Conservation (phyloP, 2,113 vertebrate species). For the Tympanuchus pallidicinctus region DNA sequence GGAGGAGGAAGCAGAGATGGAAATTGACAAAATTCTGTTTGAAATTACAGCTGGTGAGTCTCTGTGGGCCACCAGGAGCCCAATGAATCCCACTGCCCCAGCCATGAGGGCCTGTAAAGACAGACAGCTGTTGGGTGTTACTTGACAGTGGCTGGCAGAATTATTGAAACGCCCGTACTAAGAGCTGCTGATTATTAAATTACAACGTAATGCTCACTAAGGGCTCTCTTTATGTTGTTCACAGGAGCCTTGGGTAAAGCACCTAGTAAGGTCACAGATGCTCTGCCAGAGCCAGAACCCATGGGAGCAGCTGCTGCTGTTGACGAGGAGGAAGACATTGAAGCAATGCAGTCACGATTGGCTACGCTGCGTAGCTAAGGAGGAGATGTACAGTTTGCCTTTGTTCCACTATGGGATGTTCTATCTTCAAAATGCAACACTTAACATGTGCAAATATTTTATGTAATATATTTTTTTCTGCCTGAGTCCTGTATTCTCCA, state of each 20-base stretch:
- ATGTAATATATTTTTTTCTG: conserved; percentile 70
- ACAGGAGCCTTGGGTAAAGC: conserved; percentile 97
- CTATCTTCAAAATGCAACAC: not conserved
- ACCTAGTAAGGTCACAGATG: conserved; percentile 94
- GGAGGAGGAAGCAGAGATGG: conserved; percentile 94
- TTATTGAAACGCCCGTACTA: not conserved
- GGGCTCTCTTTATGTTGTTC: not conserved
- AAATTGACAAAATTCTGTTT: conserved; percentile 96
- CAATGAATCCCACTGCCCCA: too few relatives aligned
- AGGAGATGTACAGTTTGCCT: not conserved
- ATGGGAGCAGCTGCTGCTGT: conserved; percentile 84
- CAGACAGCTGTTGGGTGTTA: too few relatives aligned
- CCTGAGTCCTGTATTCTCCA: conserved; percentile 15
- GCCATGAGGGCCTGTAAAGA: fast-evolving
- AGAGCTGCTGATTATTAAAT: not conserved
- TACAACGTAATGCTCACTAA: fast-evolving
- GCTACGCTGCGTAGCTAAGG: conserved; percentile 92
- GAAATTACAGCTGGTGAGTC: conserved; percentile 95
- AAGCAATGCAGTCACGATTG: conserved; percentile 94
- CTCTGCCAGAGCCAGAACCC: conserved; percentile 86
- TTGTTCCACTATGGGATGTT: not conserved
- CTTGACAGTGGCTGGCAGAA: fast-evolving
- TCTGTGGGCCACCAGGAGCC: not conserved
- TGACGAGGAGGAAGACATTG: conserved; percentile 92
- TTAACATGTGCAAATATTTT: conserved; percentile 14